Evolutionary conservation across 2,797 vertebrate genomes (phyloP), one percentile per base, ranked within the genome.

Genomic region (Sebastolobus alascanus): DNA sequence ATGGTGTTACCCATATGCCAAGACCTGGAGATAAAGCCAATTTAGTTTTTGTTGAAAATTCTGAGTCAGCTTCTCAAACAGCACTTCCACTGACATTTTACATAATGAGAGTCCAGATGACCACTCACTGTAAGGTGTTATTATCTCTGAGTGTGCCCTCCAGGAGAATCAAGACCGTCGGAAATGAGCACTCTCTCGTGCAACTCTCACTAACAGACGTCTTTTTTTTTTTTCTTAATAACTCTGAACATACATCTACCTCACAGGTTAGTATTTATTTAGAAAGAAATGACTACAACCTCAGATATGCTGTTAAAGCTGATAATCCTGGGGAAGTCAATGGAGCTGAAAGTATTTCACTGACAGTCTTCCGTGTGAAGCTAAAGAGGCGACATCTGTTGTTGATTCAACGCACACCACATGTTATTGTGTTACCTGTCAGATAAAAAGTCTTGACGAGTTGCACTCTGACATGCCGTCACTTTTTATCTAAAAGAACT

Each of bases 351-450:
- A 78, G 56, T 68, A 85, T 89, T 82, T 83, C 29, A 77, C 77
- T 85, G 86, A 89, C 84, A 82, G 65, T 89, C 68, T 85, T 88
- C 83, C 83, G 84, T 71, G 69, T 79, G 81, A 89, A 83, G 75
- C 82, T 80, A 87, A 82, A 90, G 87, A 92, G 79, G 77, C 73
- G 87, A 79, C 84, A 87, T 86, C 84, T 91, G 83, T 72, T 87
- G 84, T 84, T 86, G 76, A 91, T 84, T 90, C 84, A 82, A 84
- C 12, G 14, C 85, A 87, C 80, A 84, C 79, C 33, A 50, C 81
- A 64, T 83, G 84, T 35, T 73, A 82, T 82, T 14, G n/a, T 88
- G 88, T 89, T 87, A 84, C 78, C 84, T 92, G 91, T 87, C 90
- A 85, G 75, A 89, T 73, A 81, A 83, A 70, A 66, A 68, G 25